A percentile compares a stretch with the other conserved stretches of the same genome.
Conservation (phyloP, 30 jellyfish, hydroid and myxozoan species). For the Catostylus mosaicus region DNA sequence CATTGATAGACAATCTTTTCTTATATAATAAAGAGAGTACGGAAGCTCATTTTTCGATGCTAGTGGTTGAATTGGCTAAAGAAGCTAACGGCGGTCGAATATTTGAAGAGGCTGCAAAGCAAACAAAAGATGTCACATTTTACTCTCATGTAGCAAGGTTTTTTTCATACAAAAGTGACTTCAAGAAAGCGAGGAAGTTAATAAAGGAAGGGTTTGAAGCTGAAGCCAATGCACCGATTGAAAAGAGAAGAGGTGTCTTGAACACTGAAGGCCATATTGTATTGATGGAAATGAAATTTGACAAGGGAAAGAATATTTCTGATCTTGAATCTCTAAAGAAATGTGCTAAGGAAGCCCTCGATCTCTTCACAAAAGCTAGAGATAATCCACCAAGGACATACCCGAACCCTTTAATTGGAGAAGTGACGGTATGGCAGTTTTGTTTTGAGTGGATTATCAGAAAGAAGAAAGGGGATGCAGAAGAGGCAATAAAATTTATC, state of each 20-base stretch:
- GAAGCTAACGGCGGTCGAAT: constrained; percentile 37
- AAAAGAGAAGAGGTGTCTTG: constrained; percentile 41
- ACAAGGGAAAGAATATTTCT: not conserved
- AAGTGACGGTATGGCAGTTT: constrained; percentile 62
- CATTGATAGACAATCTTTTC: constrained; percentile 33
- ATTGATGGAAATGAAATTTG: constrained; percentile 30
- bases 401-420: constrained; percentile 65
- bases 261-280: constrained; percentile 58
- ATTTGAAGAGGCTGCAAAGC: constrained; percentile 51
- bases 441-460: constrained; percentile 58
- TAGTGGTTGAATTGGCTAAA: constrained; percentile 21
- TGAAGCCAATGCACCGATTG: constrained; percentile 39
- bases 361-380: constrained; percentile 40
- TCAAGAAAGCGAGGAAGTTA: constrained; percentile 32
- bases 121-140: constrained; percentile 50
- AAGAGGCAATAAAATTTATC: constrained; percentile 36
- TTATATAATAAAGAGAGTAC: constrained; percentile 30
- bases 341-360: constrained; percentile 37
- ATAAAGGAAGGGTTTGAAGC: constrained; percentile 41
- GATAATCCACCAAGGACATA: constrained; percentile 54
- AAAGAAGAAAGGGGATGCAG: constrained; percentile 29
- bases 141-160: constrained; percentile 59
- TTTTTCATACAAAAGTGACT: constrained; percentile 30
- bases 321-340: constrained; percentile 22
- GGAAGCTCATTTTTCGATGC: constrained; percentile 45